Conservation (phyloP, 2,797 vertebrate genomes). For the Sebastes glaucus region DNA sequence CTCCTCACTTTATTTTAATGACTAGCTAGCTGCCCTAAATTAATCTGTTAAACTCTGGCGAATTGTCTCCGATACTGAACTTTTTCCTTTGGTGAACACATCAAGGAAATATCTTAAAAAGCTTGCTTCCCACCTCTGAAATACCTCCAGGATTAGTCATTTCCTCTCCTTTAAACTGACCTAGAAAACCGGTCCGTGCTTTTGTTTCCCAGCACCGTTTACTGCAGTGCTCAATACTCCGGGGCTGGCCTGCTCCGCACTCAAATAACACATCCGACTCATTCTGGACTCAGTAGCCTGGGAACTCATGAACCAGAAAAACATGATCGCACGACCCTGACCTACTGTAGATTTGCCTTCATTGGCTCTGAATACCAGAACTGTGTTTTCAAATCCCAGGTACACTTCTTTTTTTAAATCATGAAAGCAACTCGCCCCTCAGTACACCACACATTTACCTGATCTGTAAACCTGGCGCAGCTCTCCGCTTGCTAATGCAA, state of each 20-base stretch:
- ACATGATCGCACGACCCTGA: constrained; percentile 39
- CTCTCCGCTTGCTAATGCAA: background rate
- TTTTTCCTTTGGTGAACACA: constrained; percentile 47
- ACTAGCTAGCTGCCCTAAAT: constrained; percentile 2
- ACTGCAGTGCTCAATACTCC: constrained; percentile 37
- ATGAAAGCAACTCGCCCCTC: constrained; percentile 4
- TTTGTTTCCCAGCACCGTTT: constrained; percentile 59
- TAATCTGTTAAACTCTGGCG: constrained; percentile 35
- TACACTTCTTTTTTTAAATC: background rate
- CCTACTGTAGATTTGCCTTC: constrained; percentile 42
- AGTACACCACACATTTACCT: background rate
- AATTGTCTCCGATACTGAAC: constrained; percentile 29
- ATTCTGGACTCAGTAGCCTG: constrained; percentile 41
- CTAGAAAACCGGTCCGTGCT: constrained; percentile 58
- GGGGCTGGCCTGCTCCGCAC: constrained; percentile 28
- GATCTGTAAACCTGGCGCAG: constrained; percentile 10
- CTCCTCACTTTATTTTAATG: constrained; percentile 27
- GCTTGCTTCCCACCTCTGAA: constrained; percentile 47
- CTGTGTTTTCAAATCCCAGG: constrained; percentile 15
- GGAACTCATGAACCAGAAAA: constrained; percentile 65
- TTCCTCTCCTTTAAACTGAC: constrained; percentile 62
- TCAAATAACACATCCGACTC: constrained; percentile 25
- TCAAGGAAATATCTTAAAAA: constrained; percentile 47
- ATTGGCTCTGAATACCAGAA: constrained; percentile 8
- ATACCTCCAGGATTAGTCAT: constrained; percentile 56